Conservation (phyloP, 2,888 invertebrate genomes). For the Phortica okadai region DNA sequence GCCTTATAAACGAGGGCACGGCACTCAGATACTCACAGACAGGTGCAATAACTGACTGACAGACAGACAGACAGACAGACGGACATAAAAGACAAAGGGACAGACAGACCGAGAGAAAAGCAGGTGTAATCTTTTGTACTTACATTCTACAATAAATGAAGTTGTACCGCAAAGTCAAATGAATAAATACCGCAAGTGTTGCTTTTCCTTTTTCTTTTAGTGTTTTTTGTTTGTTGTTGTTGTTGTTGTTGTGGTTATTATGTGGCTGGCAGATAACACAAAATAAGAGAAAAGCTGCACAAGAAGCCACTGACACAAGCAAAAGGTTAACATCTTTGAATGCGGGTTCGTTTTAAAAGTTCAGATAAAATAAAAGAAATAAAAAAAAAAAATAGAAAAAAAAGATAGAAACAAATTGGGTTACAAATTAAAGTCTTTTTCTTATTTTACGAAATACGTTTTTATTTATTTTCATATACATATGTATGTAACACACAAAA, state of each 20-base stretch:
- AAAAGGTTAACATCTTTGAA: constrained; percentile 8
- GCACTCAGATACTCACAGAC: constrained; percentile 13
- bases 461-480: background rate
- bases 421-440: background rate
- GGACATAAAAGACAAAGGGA: background rate
- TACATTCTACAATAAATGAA: constrained; percentile 6
- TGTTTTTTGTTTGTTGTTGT: background rate
- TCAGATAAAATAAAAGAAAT: background rate
- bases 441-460: background rate
- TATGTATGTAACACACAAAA: background rate
- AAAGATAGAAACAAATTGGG: background rate
- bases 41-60: background rate
- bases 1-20: constrained; percentile 2
- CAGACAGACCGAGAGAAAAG: background rate
- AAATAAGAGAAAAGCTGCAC: constrained; percentile 13
- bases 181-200: constrained; percentile 16
- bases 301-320: constrained; percentile 9
- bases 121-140: background rate
- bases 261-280: background rate
- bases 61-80: background rate
- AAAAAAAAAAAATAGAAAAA: no score
- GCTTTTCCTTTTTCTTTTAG: constrained; percentile 5
- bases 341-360: background rate
- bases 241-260: no score
- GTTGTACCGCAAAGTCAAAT: constrained; percentile 11